phyloP scores from a whole-genome alignment of 2,113 vertebrate species.

The Pygoscelis antarcticus region DNA sequence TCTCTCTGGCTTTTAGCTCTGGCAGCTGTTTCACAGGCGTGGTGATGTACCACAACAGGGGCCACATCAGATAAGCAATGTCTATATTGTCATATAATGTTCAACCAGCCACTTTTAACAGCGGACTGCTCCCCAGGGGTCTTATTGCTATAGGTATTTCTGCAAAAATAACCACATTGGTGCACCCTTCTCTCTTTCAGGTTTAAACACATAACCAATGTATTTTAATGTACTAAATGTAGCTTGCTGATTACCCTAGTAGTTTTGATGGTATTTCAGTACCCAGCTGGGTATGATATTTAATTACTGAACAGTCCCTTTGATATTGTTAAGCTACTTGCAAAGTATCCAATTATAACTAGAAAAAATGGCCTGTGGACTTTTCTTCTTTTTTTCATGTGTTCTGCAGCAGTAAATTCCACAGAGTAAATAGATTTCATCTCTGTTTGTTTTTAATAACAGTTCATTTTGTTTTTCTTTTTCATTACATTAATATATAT shows the following conservation, averaged over 20 bases:
- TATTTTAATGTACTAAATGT: not conserved
- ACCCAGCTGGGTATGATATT: not conserved
- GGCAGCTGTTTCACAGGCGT: rapidly evolving
- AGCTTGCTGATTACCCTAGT: not conserved
- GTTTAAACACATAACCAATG: rapidly evolving
- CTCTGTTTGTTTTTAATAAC: not conserved
- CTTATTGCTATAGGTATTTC: not conserved
- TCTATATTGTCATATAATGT: not conserved
- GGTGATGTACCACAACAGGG: not conserved
- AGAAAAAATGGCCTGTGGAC: not conserved
- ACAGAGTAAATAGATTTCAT: not conserved
- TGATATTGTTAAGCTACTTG: slow-evolving; percentile 2
- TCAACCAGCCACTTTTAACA: not conserved
- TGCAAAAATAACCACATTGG: not conserved
- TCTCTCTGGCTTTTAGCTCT: not conserved
- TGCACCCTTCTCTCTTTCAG: not conserved
- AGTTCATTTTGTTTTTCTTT: not conserved
- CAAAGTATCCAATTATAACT: not conserved
- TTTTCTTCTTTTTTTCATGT: not conserved
- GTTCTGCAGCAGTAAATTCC: not conserved
- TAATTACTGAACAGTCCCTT: slow-evolving; percentile 1
- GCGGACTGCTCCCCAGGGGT: not conserved
- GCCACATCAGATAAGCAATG: not conserved
- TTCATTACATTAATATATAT: not conserved
- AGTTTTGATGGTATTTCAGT: not conserved